phyloP scores from a whole-genome alignment of 2,888 invertebrate genomes.

The Cheilosia soror region DNA sequence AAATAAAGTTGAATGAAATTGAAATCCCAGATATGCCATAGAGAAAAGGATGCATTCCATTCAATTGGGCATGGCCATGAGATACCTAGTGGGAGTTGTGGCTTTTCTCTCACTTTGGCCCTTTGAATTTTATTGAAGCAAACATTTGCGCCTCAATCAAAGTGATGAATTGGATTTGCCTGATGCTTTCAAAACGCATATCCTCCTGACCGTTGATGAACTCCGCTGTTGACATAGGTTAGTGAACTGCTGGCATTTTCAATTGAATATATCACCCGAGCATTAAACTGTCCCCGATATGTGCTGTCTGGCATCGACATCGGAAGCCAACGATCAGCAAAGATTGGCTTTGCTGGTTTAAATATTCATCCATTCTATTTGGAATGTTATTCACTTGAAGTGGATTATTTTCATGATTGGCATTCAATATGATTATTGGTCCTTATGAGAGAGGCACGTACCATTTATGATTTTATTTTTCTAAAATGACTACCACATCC shows the following conservation, averaged over 20 bases:
- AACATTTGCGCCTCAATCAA: conserved; percentile 59
- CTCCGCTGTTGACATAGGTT: conserved; percentile 43
- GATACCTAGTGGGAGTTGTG: conserved; percentile 15
- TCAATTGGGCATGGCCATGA: conserved; percentile 53
- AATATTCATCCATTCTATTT: not conserved
- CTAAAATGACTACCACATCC: not conserved
- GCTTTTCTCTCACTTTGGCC: not conserved
- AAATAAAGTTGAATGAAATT: conserved; percentile 14
- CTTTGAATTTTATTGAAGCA: conserved; percentile 43
- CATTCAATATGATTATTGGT: not conserved
- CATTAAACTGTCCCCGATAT: conserved; percentile 6
- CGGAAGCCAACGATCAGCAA: no score
- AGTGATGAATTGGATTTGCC: conserved; percentile 45
- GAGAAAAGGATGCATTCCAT: conserved; percentile 57
- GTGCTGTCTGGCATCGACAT: not conserved
- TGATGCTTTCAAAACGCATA: conserved; percentile 38
- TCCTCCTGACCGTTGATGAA: conserved; percentile 51
- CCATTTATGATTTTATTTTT: no score
- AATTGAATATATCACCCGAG: not conserved
- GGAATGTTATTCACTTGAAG: not conserved
- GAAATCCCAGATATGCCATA: conserved; percentile 19
- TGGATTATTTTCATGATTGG: not conserved
- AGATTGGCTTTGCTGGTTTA: not conserved
- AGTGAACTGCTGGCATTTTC: conserved; percentile 36
- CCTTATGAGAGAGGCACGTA: not conserved